Base-by-base conservation (phyloP, 2,797 vertebrate genomes). In the Bufotes viridis region DNA sequence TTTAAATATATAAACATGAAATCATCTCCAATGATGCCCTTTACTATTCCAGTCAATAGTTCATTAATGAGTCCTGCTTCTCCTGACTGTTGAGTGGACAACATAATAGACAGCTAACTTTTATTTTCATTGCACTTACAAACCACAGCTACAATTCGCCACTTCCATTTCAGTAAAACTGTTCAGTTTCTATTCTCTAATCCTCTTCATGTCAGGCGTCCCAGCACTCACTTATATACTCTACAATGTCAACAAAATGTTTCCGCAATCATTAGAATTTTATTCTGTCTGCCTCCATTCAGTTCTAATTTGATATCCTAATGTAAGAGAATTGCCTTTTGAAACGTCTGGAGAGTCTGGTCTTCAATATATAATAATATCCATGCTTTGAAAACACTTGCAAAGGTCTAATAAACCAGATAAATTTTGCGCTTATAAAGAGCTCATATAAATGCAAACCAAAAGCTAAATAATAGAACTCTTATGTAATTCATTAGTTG, bases 101-200 rank as follows among this genome's bases (percentile, higher is more conserved):
- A 26, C 9, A 85, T 85, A 78, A 85, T 76, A 85, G 70, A 84
- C 61, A n/a, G 29, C 55, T 84, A 20, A 60, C 26, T 61, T 74
- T 74, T 74, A 72, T 84, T 82, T 84, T 84, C 69, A 75, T 75
- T 84, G 67, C 82, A 84, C 82, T 84, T 84, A 84, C 82, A 75
- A 84, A 72, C 82, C 82, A 84, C 70, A 75, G 82, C 29, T 84
- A 74, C 72, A 75, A 63, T 58, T 49, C 8, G 57, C n/a, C 49
- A 60, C 83, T 78, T 85, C 72, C 58, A 51, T 85, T 29, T 76
- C 72, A 61, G 82, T 60, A 42, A 70, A 42, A 74, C 14, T 84
- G 22, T 74, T 76, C 42, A 6, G n/a, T 85, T 75, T 80, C 57
- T 84, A 58, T 84, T 55, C 53, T 84, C 26, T 57, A 58, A 84